Base-by-base conservation (phyloP, 2,797 vertebrate species). In the Meriones psammophilus region DNA sequence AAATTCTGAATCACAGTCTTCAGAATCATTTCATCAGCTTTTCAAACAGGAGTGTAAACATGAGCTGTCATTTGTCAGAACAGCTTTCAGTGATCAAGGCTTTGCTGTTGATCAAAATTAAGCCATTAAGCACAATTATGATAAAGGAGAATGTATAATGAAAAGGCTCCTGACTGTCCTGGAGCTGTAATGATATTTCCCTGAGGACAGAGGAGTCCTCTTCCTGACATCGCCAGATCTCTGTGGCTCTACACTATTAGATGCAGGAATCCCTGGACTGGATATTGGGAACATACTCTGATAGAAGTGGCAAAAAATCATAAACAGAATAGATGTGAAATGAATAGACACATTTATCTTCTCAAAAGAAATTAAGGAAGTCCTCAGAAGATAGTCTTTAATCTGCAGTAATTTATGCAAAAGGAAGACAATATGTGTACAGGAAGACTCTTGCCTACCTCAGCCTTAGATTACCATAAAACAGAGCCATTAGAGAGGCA, bases 21-120 rank as follows among this genome's bases (percentile, higher is more conserved):
- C 64, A 81, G 88, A 96, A 92, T 95, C 76, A 94, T 91, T 97
- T 96, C 46, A 89, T 94, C 83, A 83, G 33, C 83, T 92, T 97
- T 80, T 73, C 60, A 87, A 97, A 69, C 26, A 80, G 96, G 30
- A 88, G 71, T 60, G 86, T 74, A 91, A 92, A 91, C 64, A 96
- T 54, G 64, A 96, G 80, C 77, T 92, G 76, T 97, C 88, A 93
- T 89, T 85, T 92, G 94, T 92, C 87, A 97, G 86, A 94, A 91
- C 64, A 94, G 60, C 58, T 96, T 95, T 96, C 92, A 94, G 66
- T 95, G 74, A 95, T 96, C 91, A 94, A 54, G 26, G 24, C 58
- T 46, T 87, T 92, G 46, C 50, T 96, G 87, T n/a, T 95, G 88
- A 97, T 97, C 83, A 78, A 95, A 94, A 97, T 93, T 96, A 94